Evolutionary conservation across 2,113 vertebrate genomes (phyloP), one percentile per base, ranked within the genome.

Genomic region (Syrmaticus mikado): DNA sequence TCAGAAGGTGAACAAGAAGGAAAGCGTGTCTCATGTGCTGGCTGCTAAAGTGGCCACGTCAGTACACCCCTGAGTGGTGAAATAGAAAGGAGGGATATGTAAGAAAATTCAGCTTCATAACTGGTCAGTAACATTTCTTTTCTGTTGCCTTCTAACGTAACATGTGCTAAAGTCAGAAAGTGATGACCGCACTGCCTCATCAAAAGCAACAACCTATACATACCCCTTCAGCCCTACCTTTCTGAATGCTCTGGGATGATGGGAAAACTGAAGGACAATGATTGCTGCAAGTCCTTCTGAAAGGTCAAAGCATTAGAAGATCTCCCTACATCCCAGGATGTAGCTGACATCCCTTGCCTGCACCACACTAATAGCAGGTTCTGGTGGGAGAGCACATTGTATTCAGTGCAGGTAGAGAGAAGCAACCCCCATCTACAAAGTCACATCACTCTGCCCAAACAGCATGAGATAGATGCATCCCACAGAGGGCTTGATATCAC

Each of bases 141-240:
- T 5, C 2, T 40, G 13, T 38, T 71, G 16, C 10, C 10, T 6
- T 71, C 43, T 57, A 36, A 62, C 22, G 58, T 75, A 90, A 74
- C 5, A 48, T 1, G 1, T 22, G 58, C 15, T 82, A 57, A 90
- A 76, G 19, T 41, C 3, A 72, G 45, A 70, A 71, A 6, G 2
- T 2, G 2, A 4, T 25, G 11, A 38, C 24, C 2, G 0, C 11
- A 64, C 50, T 74, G 11, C 13, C n/a, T 20, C 40, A 74, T 34
- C n/a, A 81, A 36, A 30, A 94, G 5, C 36, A 72, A 50, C 46
- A 72, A 18, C 9, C 12, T 32, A 5, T 34, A 11, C n/a, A 32
- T 72, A 50, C 48, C 68, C 53, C 53, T 73, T 48, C 52, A 43
- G 19, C 12, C 21, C 36, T 20, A 45, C 24, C 32, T 70, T 88